A percentile compares a stretch with the other conserved stretches of the same genome.
Evolutionary conservation across 2,888 invertebrate species (phyloP).

Genomic region (Lycophotia porphyrea): DNA sequence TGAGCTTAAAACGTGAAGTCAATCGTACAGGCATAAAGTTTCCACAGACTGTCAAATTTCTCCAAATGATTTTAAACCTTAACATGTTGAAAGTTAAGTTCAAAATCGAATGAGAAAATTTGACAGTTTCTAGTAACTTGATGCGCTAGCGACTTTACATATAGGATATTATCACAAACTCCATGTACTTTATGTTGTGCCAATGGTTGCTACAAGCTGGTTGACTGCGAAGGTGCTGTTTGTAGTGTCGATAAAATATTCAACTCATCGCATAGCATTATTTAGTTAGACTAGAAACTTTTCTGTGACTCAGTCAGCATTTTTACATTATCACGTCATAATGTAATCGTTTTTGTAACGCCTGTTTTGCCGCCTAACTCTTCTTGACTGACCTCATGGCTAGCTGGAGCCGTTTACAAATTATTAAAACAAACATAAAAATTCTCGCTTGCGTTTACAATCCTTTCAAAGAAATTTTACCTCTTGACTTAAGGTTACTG

Average conservation of each 20-base stretch:
- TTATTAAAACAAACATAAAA: background rate
- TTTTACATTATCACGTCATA: background rate
- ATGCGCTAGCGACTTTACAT: too few relatives aligned
- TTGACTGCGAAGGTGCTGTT: background rate
- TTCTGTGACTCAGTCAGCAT: slow-evolving; percentile 13
- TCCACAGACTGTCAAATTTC: too few relatives aligned
- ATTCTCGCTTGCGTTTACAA: background rate
- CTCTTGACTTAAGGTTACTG: background rate
- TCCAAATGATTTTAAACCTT: too few relatives aligned
- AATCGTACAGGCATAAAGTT: too few relatives aligned
- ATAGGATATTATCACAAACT: background rate
- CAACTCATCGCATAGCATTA: background rate
- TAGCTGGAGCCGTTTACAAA: background rate
- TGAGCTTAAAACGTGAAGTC: background rate
- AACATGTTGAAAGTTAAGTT: too few relatives aligned
- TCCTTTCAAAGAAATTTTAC: background rate
- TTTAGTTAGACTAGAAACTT: slow-evolving; percentile 3
- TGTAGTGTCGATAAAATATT: slow-evolving; percentile 1
- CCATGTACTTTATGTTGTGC: background rate
- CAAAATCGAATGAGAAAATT: too few relatives aligned
- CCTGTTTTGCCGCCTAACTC: background rate
- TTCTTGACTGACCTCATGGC: background rate
- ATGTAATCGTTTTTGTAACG: background rate
- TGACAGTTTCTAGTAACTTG: too few relatives aligned
- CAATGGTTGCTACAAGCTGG: background rate